Base-by-base conservation (phyloP, 1,140 invertebrate genomes). In the Neodiprion virginianus region DNA sequence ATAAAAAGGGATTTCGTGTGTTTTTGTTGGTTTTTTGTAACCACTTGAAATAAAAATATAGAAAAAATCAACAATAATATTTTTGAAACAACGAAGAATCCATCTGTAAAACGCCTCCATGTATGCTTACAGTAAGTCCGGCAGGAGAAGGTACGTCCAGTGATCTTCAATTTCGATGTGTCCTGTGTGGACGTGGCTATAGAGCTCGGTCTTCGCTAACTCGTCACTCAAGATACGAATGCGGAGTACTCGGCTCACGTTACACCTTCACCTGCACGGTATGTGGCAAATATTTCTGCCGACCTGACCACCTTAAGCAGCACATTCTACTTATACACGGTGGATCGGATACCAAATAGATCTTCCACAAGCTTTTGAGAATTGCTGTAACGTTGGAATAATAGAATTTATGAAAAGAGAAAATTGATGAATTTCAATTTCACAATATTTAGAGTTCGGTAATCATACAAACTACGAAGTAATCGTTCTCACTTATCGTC, bases 181-280 rank as follows among this genome's bases (percentile, higher is more conserved):
- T 89, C 74, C 88, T 89, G 85, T 91, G 90, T 75, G 89, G 89
- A 77, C 85, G 89, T 67, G 85, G 84, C 72, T 89, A 89, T 81
- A 83, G 88, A 72, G 87, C 87, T 21, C 82, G 87, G 10, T 88
- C 86, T 3, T 88, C 87, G 23, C 82, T 90, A 48, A 89, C 87
- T 12, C 78, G 89, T 73, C 89, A 90, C 82, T 88, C 88, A 72
- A 87, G 88, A 70, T 89, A 89, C 79, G 89, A 90, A 74, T 90
- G 89, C 79, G 86, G 87, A 49, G 82, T 86, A 48, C 83, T 89
- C 40, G 88, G 88, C 9, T 88, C 87, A 61, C 79, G 88, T 47
- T 88, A 89, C 81, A 89, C 88, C 78, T 88, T 89, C 81, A 87
- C 87, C 81, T 89, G 88, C 74, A 88, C 87, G 12, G 82, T 89